Evolutionary conservation across 2,888 invertebrate genomes (phyloP).

Genomic region (Abrostola tripartita): DNA sequence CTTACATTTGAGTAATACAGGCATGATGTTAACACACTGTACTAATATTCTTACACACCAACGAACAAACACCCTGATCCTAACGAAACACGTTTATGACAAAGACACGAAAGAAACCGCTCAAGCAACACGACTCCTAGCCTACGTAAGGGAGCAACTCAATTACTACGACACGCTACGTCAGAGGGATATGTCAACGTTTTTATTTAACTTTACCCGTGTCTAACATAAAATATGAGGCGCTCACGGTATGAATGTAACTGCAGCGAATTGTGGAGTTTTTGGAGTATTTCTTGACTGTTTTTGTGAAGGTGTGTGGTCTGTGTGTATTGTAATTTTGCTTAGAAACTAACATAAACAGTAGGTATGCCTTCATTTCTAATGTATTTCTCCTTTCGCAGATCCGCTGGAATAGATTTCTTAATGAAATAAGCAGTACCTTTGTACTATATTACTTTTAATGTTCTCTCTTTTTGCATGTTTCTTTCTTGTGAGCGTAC

Average conservation of each 20-base stretch:
- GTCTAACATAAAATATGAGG: constrained; percentile 49
- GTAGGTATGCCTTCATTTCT: too few species aligned
- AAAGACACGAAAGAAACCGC: constrained; percentile 36
- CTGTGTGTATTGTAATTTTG: constrained; percentile 17
- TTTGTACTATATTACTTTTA: too few species aligned
- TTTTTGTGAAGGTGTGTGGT: background rate
- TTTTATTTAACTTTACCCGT: constrained; percentile 52
- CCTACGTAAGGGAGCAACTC: constrained; percentile 47
- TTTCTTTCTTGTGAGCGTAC: too few species aligned
- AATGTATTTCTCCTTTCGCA: too few species aligned
- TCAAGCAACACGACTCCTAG: constrained; percentile 15
- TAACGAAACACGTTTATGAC: constrained; percentile 10
- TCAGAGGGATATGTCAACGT: constrained; percentile 48
- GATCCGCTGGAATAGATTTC: too few species aligned
- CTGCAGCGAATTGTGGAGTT: constrained; percentile 30
- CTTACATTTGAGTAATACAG: too few species aligned
- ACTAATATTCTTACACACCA: too few species aligned
- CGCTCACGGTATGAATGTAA: constrained; percentile 38
- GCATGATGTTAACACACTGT: too few species aligned
- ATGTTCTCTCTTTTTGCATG: too few species aligned
- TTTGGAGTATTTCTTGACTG: background rate
- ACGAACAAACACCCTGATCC: too few species aligned
- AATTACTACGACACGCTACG: constrained; percentile 43
- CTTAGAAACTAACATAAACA: too few species aligned
- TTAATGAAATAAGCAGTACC: too few species aligned